Conservation (phyloP, 1,140 invertebrate species). For the Euura lappo region DNA sequence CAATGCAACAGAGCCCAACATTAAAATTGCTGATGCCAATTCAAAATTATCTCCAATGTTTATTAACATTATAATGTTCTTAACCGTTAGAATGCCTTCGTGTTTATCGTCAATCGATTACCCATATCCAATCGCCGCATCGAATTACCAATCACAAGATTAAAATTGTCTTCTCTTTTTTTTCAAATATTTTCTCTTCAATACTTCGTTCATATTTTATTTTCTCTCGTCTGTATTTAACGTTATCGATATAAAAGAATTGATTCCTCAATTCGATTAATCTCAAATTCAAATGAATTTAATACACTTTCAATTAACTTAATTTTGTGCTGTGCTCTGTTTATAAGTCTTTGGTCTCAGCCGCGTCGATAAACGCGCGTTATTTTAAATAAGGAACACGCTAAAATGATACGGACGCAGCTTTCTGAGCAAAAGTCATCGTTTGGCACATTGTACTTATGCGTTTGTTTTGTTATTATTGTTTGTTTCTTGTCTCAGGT, state of each 20-base stretch:
- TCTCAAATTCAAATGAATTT: not conserved
- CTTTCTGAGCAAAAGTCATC: slow-evolving; percentile 57
- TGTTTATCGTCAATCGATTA: not conserved
- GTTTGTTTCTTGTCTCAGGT: no score
- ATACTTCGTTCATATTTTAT: not conserved
- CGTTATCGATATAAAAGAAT: not conserved
- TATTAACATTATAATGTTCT: not conserved
- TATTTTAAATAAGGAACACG: slow-evolving; percentile 16
- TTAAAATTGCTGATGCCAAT: slow-evolving; percentile 17
- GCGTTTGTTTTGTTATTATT: slow-evolving; percentile 15
- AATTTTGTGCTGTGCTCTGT: slow-evolving; percentile 2
- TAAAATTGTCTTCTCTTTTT: no score
- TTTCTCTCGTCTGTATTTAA: not conserved
- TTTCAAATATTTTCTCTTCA: no score
- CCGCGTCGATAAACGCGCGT: slow-evolving; percentile 46
- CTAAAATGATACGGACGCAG: slow-evolving; percentile 33
- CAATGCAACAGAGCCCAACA: slow-evolving; percentile 48
- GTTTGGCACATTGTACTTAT: slow-evolving; percentile 53
- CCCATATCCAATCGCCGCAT: no score
- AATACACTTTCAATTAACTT: not conserved
- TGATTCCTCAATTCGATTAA: not conserved
- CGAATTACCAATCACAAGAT: no score
- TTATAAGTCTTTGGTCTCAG: slow-evolving; percentile 58
- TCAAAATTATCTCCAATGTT: not conserved
- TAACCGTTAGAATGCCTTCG: slow-evolving; percentile 3